A percentile compares a stretch with the other conserved stretches of the same genome.
phyloP scores from a whole-genome alignment of 2,113 vertebrate genomes.

The Syngnathus typhle region DNA sequence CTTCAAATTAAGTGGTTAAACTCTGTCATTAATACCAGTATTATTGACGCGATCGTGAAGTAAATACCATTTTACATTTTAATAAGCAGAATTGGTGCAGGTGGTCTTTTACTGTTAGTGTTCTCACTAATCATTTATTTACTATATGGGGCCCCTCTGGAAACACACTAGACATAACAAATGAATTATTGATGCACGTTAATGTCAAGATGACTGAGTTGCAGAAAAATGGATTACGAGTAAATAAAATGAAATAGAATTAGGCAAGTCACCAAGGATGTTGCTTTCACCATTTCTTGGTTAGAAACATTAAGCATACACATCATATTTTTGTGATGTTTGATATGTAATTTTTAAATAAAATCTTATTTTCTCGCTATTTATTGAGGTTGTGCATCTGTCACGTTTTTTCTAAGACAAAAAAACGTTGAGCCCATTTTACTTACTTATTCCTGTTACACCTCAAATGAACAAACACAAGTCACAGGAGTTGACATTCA shows the following conservation, averaged over 20 bases:
- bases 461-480: not conserved
- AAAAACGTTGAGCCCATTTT: too few species aligned
- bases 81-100: not conserved
- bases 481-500: not conserved
- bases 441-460: not conserved
- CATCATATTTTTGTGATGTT: too few species aligned
- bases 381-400: too few species aligned
- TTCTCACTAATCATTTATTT: constrained; percentile 40
- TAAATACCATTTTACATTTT: too few species aligned
- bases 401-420: too few species aligned
- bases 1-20: not conserved
- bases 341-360: too few species aligned
- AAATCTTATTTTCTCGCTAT: too few species aligned
- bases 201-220: constrained; percentile 58
- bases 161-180: constrained; percentile 39
- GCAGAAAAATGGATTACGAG: constrained; percentile 35
- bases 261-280: not conserved
- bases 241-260: not conserved
- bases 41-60: not conserved
- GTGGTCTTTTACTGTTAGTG: constrained; percentile 13
- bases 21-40: not conserved
- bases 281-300: not conserved
- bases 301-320: not conserved
- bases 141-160: constrained; percentile 59
- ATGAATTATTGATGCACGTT: constrained; percentile 66